A percentile compares a stretch with the other conserved stretches of the same genome.
phyloP scores from a whole-genome alignment of 2,797 vertebrate species.

The Odontamblyopus rebecca region DNA sequence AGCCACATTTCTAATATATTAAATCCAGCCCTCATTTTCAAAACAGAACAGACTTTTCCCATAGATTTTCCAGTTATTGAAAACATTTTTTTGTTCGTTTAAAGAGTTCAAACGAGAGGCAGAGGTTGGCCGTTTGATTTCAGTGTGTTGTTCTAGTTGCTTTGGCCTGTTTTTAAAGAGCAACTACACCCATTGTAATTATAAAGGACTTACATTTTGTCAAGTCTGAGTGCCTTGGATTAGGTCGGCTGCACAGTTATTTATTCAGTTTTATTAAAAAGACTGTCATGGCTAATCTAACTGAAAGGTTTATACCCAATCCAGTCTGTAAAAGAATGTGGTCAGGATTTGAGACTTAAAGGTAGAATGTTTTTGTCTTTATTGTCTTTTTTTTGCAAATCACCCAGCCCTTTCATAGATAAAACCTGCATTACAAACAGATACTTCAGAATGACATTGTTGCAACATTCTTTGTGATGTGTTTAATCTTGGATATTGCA shows the following conservation, averaged over 20 bases:
- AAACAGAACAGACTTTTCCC: neutral
- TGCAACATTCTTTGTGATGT: neutral
- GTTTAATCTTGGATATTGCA: neutral
- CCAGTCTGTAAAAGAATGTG: neutral
- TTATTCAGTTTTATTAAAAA: neutral
- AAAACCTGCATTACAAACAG: neutral
- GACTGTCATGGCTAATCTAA: neutral
- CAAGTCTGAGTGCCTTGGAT: neutral
- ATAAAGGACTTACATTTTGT: neutral
- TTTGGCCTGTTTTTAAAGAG: neutral
- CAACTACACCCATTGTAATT: neutral
- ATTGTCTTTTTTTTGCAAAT: no score
- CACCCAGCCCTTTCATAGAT: neutral
- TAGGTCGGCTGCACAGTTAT: neutral
- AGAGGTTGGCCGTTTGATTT: neutral
- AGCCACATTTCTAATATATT: conserved; percentile 7
- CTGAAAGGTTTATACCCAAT: neutral
- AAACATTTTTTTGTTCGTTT: conserved; percentile 8
- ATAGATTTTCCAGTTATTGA: neutral
- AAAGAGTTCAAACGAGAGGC: conserved; percentile 4
- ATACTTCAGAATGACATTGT: neutral
- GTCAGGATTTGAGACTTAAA: neutral
- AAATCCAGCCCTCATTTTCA: neutral
- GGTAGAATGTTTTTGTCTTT: no score
- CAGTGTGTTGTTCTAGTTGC: neutral